Percentiles rank a stretch among this genome's conserved stretches.
Evolutionary conservation across 2,797 vertebrate genomes (phyloP).

Genomic region (Lacerta viridis): DNA sequence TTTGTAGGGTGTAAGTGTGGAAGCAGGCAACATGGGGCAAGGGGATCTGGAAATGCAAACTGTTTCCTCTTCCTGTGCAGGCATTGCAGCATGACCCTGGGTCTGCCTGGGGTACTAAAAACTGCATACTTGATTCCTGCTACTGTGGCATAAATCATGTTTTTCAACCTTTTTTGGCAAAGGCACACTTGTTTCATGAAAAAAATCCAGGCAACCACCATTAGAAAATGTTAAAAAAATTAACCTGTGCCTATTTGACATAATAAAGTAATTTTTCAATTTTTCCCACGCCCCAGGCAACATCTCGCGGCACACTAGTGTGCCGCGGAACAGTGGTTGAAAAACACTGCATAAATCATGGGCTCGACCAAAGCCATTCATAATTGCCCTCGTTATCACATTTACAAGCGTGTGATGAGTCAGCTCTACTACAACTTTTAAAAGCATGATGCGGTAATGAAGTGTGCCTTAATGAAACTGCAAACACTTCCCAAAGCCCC

Average conservation of each 20-base stretch:
- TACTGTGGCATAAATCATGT: not conserved
- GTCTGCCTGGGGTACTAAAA: not conserved
- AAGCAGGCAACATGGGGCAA: no score
- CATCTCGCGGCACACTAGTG: no score
- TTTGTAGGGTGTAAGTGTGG: no score
- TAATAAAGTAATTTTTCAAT: no score
- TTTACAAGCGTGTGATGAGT: constrained; percentile 16
- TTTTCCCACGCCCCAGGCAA: no score
- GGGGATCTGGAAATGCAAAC: not conserved
- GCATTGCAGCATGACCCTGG: no score
- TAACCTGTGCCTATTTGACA: no score
- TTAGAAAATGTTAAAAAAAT: no score
- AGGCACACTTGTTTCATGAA: no score
- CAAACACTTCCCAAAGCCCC: not conserved
- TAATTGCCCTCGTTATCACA: not conserved
- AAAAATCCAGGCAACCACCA: no score
- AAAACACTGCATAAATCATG: not conserved
- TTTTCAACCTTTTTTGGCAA: no score
- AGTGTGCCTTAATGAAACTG: not conserved
- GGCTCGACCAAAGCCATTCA: not conserved
- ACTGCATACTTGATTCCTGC: not conserved
- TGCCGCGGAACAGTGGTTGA: no score
- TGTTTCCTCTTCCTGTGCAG: not conserved
- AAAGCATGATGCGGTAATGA: constrained; percentile 34
- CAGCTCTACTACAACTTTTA: constrained; percentile 51